phyloP scores from a whole-genome alignment of 2,113 vertebrate genomes.

The Phrynocephalus versicolor region DNA sequence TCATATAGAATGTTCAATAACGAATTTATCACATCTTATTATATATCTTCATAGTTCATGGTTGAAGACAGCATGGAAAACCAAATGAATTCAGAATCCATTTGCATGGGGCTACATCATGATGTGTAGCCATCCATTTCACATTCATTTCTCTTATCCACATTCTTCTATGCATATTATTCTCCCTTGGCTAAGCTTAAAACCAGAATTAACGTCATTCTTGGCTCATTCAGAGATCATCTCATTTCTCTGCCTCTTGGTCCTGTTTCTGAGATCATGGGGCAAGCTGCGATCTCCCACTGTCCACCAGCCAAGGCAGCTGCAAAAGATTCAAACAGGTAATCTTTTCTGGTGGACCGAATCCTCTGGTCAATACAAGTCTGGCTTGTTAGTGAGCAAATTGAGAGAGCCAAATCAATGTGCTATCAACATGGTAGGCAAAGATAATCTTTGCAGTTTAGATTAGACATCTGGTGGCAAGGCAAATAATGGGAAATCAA shows the following conservation, averaged over 20 bases:
- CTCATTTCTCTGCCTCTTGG: not conserved
- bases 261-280: not conserved
- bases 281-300: not conserved
- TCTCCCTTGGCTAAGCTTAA: not conserved
- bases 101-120: not conserved
- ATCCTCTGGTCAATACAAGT: not conserved
- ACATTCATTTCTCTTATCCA: not conserved
- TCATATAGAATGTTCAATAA: too few species aligned
- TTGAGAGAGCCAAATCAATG: not conserved
- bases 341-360: not conserved
- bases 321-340: not conserved
- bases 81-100: not conserved
- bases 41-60: not conserved
- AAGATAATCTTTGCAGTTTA: not conserved
- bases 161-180: not conserved
- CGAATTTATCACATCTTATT: not conserved
- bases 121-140: not conserved
- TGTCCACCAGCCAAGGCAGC: not conserved
- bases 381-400: not conserved
- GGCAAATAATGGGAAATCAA: not conserved
- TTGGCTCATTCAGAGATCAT: not conserved
- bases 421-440: not conserved
- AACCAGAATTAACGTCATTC: not conserved
- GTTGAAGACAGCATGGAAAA: not conserved
- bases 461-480: constrained; percentile 6